Base-by-base conservation (phyloP, 1,140 invertebrate genomes). In the Semibalanus balanoides region DNA sequence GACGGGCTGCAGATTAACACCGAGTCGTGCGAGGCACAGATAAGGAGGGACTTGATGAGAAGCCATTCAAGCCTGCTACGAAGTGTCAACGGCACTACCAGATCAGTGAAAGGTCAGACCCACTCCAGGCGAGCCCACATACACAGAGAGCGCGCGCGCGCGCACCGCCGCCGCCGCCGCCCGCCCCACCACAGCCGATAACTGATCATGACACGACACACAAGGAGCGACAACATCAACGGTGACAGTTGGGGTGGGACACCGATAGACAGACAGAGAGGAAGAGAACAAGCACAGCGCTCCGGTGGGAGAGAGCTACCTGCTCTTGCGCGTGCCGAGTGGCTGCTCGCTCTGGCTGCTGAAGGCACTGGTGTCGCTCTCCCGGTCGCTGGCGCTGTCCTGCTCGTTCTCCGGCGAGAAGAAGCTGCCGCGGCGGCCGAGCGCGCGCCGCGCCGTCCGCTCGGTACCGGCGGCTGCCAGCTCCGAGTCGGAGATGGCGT, bases 321-420 rank as follows among this genome's bases (percentile, higher is more conserved):
- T 90, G 81, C 89, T 84, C 80, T 88, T 83, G 74, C 78, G 86
- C 70, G 90, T 92, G 75, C 89, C 90, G 78, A 91, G 86, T 27
- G 92, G 92, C 80, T 92, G 85, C 86, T 95, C 93, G 80, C 92
- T 94, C 84, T 95, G 93, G 76, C 93, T 95, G 80, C 93, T 94
- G 84, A 95, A 94, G 81, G 93, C 92, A 87, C 93, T 94, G 76
- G 81, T 81, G 76, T 93, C 91, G 80, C 92, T 93, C 84, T 95
- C 93, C 86, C 95, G 91, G 82, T 95, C 93, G 76, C 92, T 94
- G 84, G 94, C 93, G 71, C 78, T 79, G 76, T 81, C 80, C 14
- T 14, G 14, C 51, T 64, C 51, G 14, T 22, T 64, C 51, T 64
- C 51, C 11, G 51, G 51, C 51, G 51, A 64, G 51, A 64, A 64